Evolutionary conservation across 2,113 vertebrate species (phyloP).

Genomic region (Neolamprologus devosi): DNA sequence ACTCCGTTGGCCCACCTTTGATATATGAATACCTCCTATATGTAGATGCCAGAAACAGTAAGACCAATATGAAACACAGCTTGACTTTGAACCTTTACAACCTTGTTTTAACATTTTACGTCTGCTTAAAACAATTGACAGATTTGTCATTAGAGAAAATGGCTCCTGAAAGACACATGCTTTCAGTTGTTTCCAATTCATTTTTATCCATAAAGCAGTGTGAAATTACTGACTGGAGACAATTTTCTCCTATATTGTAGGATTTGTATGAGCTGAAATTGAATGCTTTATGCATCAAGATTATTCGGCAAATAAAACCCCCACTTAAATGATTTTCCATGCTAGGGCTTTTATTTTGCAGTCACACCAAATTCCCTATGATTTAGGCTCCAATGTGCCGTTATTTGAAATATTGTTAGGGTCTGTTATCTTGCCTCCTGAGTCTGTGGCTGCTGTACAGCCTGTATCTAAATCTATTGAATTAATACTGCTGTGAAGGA

Average conservation of each 20-base stretch:
- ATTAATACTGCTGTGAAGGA: conserved; percentile 50
- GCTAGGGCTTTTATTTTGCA: neutral
- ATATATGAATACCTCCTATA: neutral
- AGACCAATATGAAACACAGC: neutral
- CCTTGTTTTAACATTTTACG: neutral
- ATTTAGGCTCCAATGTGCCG: neutral
- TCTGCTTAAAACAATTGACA: neutral
- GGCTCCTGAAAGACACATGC: neutral
- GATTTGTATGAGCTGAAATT: neutral
- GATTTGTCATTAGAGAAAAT: neutral
- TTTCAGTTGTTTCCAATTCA: neutral
- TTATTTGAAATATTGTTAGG: neutral
- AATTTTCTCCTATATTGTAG: neutral
- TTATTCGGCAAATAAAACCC: neutral
- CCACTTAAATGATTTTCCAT: neutral
- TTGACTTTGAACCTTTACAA: neutral
- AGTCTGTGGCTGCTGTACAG: conserved; percentile 9
- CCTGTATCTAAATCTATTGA: conserved; percentile 49
- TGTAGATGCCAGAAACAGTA: neutral
- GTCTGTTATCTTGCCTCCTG: neutral
- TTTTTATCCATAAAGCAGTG: neutral
- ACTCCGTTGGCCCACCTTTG: neutral
- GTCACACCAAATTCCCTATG: neutral
- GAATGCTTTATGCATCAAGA: neutral
- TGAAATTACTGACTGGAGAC: neutral